A percentile compares a stretch with the other conserved stretches of the same genome.
These are phyloP conservation scores for Gyps fulvus DNA, from an alignment of 2,113 vertebrate species.

Conservation along the genomic window DNA sequence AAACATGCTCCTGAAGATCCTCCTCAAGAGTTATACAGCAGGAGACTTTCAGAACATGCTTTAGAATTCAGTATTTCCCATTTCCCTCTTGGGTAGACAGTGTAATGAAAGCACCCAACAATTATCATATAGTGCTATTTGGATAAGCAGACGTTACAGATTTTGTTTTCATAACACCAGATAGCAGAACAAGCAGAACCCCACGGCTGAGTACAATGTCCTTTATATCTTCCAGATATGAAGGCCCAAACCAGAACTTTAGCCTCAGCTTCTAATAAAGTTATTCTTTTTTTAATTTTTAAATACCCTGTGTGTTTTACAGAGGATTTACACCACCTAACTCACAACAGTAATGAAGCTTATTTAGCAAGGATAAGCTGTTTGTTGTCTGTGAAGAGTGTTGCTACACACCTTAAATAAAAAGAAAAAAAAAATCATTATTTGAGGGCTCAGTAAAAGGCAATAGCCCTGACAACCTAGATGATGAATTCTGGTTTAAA, in stretches of 20 bases:
- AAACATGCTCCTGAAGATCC: neutral
- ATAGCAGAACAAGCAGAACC: neutral
- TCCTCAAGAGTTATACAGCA: neutral
- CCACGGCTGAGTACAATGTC: fast-evolving
- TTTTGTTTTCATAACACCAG: neutral
- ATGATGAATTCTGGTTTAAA: neutral
- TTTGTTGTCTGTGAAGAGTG: neutral
- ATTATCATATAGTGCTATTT: neutral
- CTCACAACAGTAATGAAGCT: neutral
- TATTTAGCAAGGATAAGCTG: neutral
- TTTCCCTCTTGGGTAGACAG: neutral
- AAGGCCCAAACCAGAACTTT: neutral
- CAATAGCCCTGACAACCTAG: neutral
- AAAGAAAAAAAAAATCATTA: neutral
- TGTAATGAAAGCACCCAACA: neutral
- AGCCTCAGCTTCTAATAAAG: neutral
- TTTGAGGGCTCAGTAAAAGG: neutral
- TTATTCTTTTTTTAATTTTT: neutral
- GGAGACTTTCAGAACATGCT: neutral
- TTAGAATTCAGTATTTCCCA: neutral
- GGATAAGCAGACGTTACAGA: neutral
- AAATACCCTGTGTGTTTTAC: neutral
- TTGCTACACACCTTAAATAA: fast-evolving
- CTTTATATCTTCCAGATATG: neutral
- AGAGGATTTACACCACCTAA: neutral